Evolutionary conservation across 2,113 vertebrate species (phyloP), one percentile per base, ranked within the genome.

Genomic region (Protobothrops mucrosquamatus): DNA sequence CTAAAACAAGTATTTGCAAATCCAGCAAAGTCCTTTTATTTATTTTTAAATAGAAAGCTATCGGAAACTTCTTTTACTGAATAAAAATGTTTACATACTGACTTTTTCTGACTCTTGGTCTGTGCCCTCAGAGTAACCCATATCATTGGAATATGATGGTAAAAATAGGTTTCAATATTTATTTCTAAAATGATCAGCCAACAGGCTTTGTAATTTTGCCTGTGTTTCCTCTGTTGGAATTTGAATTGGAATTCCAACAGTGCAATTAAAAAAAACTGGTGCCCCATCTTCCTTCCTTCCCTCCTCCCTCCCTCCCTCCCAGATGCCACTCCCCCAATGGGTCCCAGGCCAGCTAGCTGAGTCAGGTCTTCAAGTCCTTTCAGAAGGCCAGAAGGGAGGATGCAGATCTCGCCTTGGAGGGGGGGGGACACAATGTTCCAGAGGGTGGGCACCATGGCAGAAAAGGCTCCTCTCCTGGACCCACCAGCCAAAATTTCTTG

Each of bases 121-220:
- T 94, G 88, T 89, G 94, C 93, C 94, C 94, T 92, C 90, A 92
- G 48, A 96, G 94, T 94, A 95, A 96, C 52, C 69, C 93, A 95
- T 93, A 92, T 94, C 94, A 95, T 59, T 94, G 57, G 86, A 74
- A 91, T 93, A 11, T 92, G 95, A 96, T 96, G 93, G 94, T 88
- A 96, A 96, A 96, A 96, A 96, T 96, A 93, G 93, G 93, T 95
- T 96, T 95, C 89, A 69, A 94, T 94, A 92, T 94, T 92, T 90
- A 91, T 81, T 95, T 97, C 93, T 69, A 56, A 94, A 95, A 88
- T 93, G 95, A 94, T 96, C 94, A 95, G 59, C 93, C 46, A 95
- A 51, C 23, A 48, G 9, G 10, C 74, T 51, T 57, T 88, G 18
- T 34, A 55, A 22, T 56, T 22, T 88, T 88, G 8, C 10, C 52